These are phyloP conservation scores for Crypturellus undulatus DNA, from an alignment of 2,113 vertebrate species.

Conservation along the genomic window DNA sequence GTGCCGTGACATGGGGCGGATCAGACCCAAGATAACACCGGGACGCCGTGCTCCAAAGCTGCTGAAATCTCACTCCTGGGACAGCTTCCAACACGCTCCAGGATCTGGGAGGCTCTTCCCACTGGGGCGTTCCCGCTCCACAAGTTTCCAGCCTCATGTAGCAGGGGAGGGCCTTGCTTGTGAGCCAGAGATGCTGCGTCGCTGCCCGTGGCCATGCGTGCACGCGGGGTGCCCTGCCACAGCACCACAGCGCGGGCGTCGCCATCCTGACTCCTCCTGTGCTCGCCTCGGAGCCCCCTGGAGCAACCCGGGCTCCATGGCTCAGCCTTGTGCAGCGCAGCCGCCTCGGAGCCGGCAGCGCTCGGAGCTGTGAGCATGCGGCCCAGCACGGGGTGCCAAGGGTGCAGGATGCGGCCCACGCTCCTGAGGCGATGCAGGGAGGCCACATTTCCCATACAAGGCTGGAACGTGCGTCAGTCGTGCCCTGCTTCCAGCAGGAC, in stretches of 20 bases:
- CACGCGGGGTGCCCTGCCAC: background rate
- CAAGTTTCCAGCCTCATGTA: background rate
- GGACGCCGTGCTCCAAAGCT: background rate
- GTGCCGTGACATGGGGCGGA: background rate
- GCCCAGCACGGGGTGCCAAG: background rate
- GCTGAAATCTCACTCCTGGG: background rate
- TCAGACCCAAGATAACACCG: background rate
- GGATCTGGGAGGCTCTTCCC: fast-evolving
- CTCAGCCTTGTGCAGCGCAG: background rate
- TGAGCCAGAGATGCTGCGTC: fast-evolving
- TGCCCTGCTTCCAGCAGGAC: conserved; percentile 36
- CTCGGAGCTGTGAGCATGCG: too few species aligned
- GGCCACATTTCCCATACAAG: conserved; percentile 63
- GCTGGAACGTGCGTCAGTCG: background rate
- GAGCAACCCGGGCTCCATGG: background rate
- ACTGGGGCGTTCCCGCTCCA: fast-evolving
- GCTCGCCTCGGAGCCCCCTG: fast-evolving
- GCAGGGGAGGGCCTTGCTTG: fast-evolving
- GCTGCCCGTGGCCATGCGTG: too few species aligned
- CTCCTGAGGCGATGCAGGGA: conserved; percentile 20
- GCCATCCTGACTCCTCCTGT: fast-evolving
- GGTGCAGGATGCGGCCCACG: background rate
- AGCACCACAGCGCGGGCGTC: background rate
- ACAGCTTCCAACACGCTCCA: background rate
- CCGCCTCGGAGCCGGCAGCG: fast-evolving